Evolutionary conservation across 2,888 invertebrate species (phyloP).

Genomic region (Seira musarum): DNA sequence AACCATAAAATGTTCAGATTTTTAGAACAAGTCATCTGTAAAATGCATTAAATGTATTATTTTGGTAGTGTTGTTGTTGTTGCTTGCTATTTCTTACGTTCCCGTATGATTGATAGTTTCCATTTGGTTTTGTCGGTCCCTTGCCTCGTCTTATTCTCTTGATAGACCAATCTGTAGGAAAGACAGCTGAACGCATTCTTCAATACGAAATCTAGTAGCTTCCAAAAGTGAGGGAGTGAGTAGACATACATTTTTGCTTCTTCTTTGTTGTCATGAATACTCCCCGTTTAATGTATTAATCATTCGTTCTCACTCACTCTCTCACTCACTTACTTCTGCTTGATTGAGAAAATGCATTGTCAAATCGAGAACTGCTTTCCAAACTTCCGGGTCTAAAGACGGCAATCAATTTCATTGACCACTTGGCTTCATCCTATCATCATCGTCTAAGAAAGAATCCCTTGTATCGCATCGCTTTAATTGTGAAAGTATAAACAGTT

Average conservation of each 20-base stretch:
- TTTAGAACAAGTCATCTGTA: slow-evolving; percentile 46
- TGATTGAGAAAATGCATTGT: background rate
- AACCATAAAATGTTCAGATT: background rate
- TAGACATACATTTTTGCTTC: background rate
- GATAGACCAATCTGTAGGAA: slow-evolving; percentile 8
- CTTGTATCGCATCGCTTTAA: background rate
- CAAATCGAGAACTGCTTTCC: background rate
- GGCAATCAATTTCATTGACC: slow-evolving; percentile 12
- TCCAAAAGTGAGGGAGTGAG: too few species aligned
- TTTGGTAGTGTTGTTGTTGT: slow-evolving; percentile 1
- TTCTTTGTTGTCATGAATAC: background rate
- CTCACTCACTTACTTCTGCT: too few species aligned
- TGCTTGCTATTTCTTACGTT: slow-evolving; percentile 8
- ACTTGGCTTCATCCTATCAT: background rate
- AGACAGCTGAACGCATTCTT: slow-evolving; percentile 9
- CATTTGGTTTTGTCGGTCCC: slow-evolving; percentile 31
- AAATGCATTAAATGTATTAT: slow-evolving; percentile 34
- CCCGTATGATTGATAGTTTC: slow-evolving; percentile 51
- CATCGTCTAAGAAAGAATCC: background rate
- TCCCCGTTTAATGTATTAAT: background rate
- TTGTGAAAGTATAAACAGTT: slow-evolving; percentile 1
- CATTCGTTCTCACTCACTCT: background rate
- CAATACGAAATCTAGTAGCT: background rate
- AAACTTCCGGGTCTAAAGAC: background rate
- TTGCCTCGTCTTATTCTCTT: slow-evolving; percentile 8